Evolutionary conservation across 2,113 vertebrate species (phyloP).

Genomic region (Colaptes auratus): DNA sequence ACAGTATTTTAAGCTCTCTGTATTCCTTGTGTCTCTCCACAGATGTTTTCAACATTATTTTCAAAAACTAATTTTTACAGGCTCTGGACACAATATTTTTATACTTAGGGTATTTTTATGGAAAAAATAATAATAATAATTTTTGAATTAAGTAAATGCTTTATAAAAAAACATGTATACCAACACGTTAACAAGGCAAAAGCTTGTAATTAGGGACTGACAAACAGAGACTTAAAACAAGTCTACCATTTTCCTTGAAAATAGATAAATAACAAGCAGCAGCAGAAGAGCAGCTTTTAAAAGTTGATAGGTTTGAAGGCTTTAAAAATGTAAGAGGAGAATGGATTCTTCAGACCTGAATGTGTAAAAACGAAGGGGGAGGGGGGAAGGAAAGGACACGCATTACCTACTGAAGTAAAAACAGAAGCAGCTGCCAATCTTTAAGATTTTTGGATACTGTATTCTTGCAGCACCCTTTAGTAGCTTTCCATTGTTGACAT

Average conservation of each 20-base stretch:
- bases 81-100: constrained; percentile 1
- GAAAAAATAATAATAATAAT: constrained; percentile 18
- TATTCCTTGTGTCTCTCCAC: background rate
- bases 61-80: background rate
- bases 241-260: background rate
- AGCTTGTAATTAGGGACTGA: background rate
- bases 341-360: background rate
- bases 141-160: constrained; percentile 1
- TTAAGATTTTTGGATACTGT: background rate
- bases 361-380: background rate
- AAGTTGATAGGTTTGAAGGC: background rate
- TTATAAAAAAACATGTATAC: background rate
- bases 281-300: background rate
- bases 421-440: background rate
- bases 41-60: constrained; percentile 41
- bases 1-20: constrained; percentile 19
- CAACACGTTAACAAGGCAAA: constrained; percentile 36
- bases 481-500: background rate
- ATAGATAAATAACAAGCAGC: background rate
- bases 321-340: background rate
- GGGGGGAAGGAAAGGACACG: background rate
- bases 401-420: background rate
- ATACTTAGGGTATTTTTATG: background rate
- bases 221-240: background rate
- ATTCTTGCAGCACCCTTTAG: background rate